Conservation (phyloP, 2,113 vertebrate genomes). For the Eretmochelys imbricata region DNA sequence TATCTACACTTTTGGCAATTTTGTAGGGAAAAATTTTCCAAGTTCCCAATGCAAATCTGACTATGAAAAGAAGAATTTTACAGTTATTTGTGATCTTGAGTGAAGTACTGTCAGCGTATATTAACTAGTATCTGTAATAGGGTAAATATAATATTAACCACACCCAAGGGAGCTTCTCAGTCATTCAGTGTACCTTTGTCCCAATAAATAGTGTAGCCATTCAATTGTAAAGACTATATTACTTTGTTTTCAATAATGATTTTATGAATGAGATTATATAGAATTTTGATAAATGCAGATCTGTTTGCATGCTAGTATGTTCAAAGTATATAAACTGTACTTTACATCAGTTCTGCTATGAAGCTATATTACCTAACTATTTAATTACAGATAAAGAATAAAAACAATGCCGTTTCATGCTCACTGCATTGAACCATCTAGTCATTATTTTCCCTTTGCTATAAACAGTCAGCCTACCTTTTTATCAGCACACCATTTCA, state of each 20-base stretch:
- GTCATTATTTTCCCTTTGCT: slow-evolving; percentile 82
- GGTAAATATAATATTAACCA: slow-evolving; percentile 51
- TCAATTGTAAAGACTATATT: slow-evolving; percentile 54
- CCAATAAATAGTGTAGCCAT: slow-evolving; percentile 54
- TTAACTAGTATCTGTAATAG: slow-evolving; percentile 40
- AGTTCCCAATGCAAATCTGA: neutral
- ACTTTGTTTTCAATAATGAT: slow-evolving; percentile 48
- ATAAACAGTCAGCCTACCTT: slow-evolving; percentile 85
- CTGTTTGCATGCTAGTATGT: slow-evolving; percentile 59
- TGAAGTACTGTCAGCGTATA: slow-evolving; percentile 35
- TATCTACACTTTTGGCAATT: neutral
- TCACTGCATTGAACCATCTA: slow-evolving; percentile 83
- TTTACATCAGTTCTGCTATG: slow-evolving; percentile 53
- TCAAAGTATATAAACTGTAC: slow-evolving; percentile 60
- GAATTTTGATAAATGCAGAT: slow-evolving; percentile 60
- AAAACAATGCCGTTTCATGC: slow-evolving; percentile 81
- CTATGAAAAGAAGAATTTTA: neutral
- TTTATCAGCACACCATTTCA: slow-evolving; percentile 87
- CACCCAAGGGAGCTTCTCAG: slow-evolving; percentile 40
- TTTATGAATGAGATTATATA: neutral
- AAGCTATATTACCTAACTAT: slow-evolving; percentile 74
- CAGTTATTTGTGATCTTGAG: slow-evolving; percentile 28
- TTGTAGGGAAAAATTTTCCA: neutral
- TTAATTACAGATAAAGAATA: slow-evolving; percentile 84
- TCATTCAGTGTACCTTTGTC: slow-evolving; percentile 33